Conservation (phyloP, 2,113 vertebrate genomes). For the Phodopus roborovskii region DNA sequence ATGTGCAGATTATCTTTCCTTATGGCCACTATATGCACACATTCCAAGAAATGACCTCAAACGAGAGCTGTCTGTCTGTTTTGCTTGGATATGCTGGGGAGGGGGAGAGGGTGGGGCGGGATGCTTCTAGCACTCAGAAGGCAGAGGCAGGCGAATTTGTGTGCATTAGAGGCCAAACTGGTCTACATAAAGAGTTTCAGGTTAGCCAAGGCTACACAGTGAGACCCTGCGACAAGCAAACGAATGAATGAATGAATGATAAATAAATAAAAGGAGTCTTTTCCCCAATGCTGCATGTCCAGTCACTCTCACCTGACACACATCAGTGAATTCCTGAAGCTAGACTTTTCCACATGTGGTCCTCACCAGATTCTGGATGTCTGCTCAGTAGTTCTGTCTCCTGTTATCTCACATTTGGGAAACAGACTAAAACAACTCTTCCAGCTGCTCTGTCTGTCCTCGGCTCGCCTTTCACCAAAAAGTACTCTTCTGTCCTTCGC, state of each 20-base stretch:
- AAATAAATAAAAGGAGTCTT: background rate
- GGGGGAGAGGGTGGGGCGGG: no score
- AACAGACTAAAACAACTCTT: background rate
- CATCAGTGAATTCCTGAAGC: background rate
- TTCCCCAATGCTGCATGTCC: background rate
- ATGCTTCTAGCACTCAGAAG: background rate
- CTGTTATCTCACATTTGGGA: constrained; percentile 14
- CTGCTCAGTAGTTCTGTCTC: constrained; percentile 31
- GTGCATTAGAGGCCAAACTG: background rate
- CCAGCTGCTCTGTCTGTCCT: background rate
- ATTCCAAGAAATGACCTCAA: background rate
- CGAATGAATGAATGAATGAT: no score
- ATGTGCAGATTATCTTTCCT: background rate
- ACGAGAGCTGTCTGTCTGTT: background rate
- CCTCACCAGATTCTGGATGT: background rate
- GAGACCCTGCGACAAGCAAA: background rate
- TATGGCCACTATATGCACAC: background rate
- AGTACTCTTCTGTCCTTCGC: constrained; percentile 19
- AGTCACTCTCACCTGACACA: background rate
- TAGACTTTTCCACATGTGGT: background rate
- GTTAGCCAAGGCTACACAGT: background rate
- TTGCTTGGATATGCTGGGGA: background rate
- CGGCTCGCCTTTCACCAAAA: background rate
- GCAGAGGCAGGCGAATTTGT: background rate
- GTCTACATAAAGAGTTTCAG: background rate